phyloP scores from a whole-genome alignment of 2,797 vertebrate genomes.

The Micrastur ruficollis region DNA sequence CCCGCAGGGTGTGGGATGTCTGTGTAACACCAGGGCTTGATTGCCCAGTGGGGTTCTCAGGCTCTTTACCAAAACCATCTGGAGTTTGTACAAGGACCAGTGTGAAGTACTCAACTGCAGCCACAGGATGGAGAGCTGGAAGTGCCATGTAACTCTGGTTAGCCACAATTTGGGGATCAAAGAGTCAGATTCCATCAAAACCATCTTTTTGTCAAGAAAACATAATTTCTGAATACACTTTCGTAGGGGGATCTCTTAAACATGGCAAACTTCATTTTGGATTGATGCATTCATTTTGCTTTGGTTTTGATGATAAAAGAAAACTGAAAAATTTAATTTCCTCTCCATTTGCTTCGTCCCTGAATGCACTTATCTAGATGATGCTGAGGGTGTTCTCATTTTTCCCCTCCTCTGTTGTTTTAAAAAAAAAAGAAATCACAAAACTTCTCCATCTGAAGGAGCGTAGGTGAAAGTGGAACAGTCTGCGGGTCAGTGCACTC shows the following conservation, averaged over 20 bases:
- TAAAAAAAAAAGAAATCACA: background rate
- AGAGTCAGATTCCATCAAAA: background rate
- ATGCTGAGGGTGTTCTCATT: background rate
- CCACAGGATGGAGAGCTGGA: background rate
- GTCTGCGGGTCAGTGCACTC: background rate
- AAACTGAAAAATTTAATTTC: slow-evolving; percentile 5
- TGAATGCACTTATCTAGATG: background rate
- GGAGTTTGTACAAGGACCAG: background rate
- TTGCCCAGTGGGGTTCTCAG: background rate
- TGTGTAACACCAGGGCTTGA: fast-evolving
- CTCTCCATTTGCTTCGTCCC: background rate
- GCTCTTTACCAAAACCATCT: background rate
- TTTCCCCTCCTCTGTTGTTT: background rate
- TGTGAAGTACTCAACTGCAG: background rate
- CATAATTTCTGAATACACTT: background rate
- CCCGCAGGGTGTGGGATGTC: fast-evolving
- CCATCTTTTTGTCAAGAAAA: background rate
- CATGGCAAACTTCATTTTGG: background rate
- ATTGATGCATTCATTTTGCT: background rate
- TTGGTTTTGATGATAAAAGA: background rate
- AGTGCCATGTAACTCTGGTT: background rate
- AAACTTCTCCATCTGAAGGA: background rate
- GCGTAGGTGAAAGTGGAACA: background rate
- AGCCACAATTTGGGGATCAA: background rate
- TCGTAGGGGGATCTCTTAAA: background rate